Percentiles rank a stretch among this genome's conserved stretches.
phyloP scores from a whole-genome alignment of 2,888 invertebrate genomes.

The Ephialtes manifestator region DNA sequence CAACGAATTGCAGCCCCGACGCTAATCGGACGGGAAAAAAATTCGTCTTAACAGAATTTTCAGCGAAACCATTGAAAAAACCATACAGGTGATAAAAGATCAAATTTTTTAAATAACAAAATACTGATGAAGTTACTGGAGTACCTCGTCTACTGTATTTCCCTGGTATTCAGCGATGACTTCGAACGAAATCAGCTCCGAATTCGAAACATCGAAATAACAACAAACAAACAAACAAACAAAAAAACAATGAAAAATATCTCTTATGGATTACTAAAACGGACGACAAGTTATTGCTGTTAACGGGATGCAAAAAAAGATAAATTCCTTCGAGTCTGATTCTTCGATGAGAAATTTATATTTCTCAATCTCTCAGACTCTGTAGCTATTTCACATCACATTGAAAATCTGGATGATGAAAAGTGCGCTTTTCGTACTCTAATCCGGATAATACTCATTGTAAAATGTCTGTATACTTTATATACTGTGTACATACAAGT shows the following conservation, averaged over 20 bases:
- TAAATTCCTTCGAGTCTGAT: not conserved
- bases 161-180: not conserved
- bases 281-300: slow-evolving; percentile 1
- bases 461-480: slow-evolving; percentile 8
- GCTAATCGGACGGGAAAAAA: slow-evolving; percentile 75
- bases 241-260: too few relatives aligned
- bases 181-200: slow-evolving; percentile 14
- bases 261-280: slow-evolving; percentile 8
- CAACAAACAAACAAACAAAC: too few relatives aligned
- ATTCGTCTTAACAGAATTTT: slow-evolving; percentile 67
- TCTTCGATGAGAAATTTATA: not conserved
- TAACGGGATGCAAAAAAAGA: slow-evolving; percentile 26
- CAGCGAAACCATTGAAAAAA: slow-evolving; percentile 52
- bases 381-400: slow-evolving; percentile 10
- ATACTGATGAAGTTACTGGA: not conserved
- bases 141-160: not conserved
- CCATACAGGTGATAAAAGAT: slow-evolving; percentile 56
- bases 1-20: slow-evolving; percentile 63
- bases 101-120: not conserved
- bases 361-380: not conserved
- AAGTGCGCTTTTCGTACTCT: not conserved
- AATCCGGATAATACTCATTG: slow-evolving; percentile 29
- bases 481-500: slow-evolving; percentile 11
- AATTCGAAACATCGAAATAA: slow-evolving; percentile 28
- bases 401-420: not conserved